Evolutionary conservation across 2,797 vertebrate genomes (phyloP), one percentile per base, ranked within the genome.

Genomic region (Smutsia temminckii): DNA sequence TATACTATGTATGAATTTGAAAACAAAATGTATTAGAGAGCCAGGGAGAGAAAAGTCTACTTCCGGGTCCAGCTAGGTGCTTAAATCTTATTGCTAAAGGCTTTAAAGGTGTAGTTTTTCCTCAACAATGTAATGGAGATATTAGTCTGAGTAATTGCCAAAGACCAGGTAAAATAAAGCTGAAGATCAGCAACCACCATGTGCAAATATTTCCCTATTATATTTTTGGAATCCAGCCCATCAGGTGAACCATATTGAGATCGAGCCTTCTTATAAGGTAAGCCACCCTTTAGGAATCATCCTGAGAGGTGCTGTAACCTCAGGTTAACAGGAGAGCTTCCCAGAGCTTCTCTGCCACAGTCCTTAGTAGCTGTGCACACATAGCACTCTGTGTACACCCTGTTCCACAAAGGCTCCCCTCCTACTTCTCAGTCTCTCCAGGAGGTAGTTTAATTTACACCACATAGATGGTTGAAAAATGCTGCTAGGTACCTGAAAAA

Each of bases 1-100:
- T 72, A 37, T 92, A 57, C 61, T 55, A 8, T 51, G 42, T 71
- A 34, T 61, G 25, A 88, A 88, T 68, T 81, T 85, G 53, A 57
- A 87, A 95, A 85, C 10, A 66, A 74, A 87, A 75, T 1, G 55
- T 51, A 46, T 13, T 74, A 34, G 46, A 92, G 37, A 8, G 21
- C 8, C n/a, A 85, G 20, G 51, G 13, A 85, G 16, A 91, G n/a
- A 86, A 96, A 94, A 89, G 3, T 0, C 34, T n/a, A 21, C 59
- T 85, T 81, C 34, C 37, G 9, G 11, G 8, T 68, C 21, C 14
- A 69, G 10, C 0, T 63, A 75, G 29, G 23, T 42, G 17, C 46
- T 89, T 85, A 89, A 95, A 75, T 21, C 8, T 89, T 89, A 59
- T 66, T 79, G 49, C 59, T 92, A 53, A 83, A 57, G 42, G 68